Evolutionary conservation across 2,888 invertebrate genomes (phyloP), one percentile per base, ranked within the genome.

Genomic region (Camponotus fellah): DNA sequence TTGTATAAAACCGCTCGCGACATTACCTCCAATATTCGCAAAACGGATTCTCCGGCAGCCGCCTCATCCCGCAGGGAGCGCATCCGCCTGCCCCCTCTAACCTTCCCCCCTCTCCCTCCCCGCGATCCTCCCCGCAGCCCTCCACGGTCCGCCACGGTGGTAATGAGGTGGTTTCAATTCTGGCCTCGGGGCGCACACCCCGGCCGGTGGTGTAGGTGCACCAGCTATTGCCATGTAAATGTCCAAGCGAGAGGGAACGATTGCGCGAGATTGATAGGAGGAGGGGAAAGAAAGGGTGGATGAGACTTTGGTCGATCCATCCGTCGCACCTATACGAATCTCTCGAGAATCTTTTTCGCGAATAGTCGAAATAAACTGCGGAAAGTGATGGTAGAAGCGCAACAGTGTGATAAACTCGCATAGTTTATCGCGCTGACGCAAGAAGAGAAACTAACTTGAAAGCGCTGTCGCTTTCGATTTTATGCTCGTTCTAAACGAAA

Each of bases 141-240:
- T 74, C 77, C 75, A 62, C 66, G 65, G 76, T 85, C 86, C 82
- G 84, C 75, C 77, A 53, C 53, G 53, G 66, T 85, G 89, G 93
- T 94, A 95, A 95, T 94, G 95, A 95, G 94, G 93, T 94, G 94
- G 94, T 95, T 95, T 94, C 95, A 94, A 94, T 95, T 94, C 94
- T 91, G 92, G 92, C 95, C 95, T 92, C 92, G 89, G 92, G 94
- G 94, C 93, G 94, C 93, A 90, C 87, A 87, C 87, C 91, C 87
- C 88, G 87, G 80, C 87, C 87, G 85, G 84, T 88, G 90, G 75
- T 90, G 88, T 86, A 88, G 88, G 84, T 90, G 87, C 86, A 89
- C 89, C 88, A 90, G 89, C 92, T 91, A 93, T 92, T 93, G 91
- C 92, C 92, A 92, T 92, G 92, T 92, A 92, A 93, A 91, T 92